Evolutionary conservation across 2,113 vertebrate genomes (phyloP).

Genomic region (Myrmecophaga tridactyla): DNA sequence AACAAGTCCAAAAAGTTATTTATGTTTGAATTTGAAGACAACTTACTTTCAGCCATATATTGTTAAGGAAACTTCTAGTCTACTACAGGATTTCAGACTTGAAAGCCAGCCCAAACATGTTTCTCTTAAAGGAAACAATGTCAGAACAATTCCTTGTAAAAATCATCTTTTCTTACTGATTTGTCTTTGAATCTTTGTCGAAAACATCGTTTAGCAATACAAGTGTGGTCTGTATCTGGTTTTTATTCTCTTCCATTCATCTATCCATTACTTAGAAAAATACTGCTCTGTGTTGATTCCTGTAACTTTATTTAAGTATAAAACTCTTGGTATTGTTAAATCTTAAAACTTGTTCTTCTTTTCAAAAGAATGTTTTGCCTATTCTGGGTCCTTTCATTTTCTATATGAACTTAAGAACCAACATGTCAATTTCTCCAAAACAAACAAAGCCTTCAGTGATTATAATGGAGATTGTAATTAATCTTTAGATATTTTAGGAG

Average conservation of each 20-base stretch:
- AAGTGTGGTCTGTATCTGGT: not conserved
- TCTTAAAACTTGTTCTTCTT: not conserved
- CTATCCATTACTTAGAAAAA: not conserved
- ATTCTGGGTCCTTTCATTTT: not conserved
- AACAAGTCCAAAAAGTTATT: not conserved
- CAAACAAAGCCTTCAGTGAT: not conserved
- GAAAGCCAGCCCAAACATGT: not conserved
- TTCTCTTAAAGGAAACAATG: not conserved
- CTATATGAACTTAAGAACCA: not conserved
- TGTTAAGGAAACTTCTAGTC: not conserved
- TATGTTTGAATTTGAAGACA: not conserved
- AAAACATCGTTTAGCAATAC: not conserved
- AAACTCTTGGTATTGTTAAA: not conserved
- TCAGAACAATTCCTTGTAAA: not conserved
- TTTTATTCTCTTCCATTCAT: not conserved
- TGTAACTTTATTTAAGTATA: not conserved
- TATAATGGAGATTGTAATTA: not conserved
- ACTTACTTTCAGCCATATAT: not conserved
- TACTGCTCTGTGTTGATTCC: not conserved
- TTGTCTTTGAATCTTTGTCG: not conserved
- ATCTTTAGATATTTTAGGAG: not conserved
- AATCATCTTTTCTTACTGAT: not conserved
- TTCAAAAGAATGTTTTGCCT: not conserved
- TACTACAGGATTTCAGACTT: not conserved
- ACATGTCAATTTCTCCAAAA: not conserved